Percentiles rank a stretch among this genome's conserved stretches.
Conservation (phyloP, 2,113 vertebrate species). For the Ameiurus melas region DNA sequence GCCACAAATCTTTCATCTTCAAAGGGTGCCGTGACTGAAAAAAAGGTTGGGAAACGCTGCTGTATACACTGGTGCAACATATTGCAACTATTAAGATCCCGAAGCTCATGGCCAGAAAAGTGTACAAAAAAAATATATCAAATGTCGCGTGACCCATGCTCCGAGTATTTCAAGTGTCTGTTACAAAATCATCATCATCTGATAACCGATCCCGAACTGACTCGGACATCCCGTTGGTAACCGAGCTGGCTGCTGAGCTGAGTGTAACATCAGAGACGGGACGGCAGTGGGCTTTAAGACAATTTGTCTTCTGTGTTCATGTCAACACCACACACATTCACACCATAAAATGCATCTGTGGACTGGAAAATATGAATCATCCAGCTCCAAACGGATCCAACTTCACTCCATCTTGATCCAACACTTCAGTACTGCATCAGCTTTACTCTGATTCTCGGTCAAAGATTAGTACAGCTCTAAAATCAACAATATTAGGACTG, state of each 20-base stretch:
- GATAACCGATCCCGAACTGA: neutral
- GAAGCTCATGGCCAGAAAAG: neutral
- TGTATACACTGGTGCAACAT: neutral
- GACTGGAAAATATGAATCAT: neutral
- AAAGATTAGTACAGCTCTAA: neutral
- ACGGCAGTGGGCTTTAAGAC: neutral
- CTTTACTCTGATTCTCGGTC: no score
- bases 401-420: no score
- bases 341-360: neutral
- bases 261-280: neutral
- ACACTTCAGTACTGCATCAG: neutral
- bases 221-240: neutral
- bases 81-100: neutral
- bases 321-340: neutral
- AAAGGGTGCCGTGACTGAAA: no score
- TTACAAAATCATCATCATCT: neutral
- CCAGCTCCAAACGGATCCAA: neutral
- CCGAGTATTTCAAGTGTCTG: no score
- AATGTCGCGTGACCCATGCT: neutral
- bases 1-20: no score
- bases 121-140: neutral
- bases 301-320: neutral
- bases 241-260: neutral
- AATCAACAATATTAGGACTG: neutral
- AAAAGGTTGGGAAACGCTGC: no score